Conservation (phyloP, 2,888 invertebrate species). For the Diaphora mendica region DNA sequence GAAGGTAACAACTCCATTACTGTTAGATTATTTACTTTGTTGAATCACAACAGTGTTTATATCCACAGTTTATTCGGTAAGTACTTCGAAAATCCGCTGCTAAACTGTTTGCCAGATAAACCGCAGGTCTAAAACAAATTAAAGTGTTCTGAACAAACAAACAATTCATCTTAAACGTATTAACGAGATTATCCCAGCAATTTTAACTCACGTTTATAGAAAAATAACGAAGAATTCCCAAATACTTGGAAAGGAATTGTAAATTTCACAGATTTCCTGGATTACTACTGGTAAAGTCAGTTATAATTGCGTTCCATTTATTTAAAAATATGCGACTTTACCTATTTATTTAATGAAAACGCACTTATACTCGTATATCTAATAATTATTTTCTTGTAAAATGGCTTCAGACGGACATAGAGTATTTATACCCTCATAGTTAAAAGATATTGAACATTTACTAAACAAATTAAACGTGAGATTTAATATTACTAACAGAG, state of each 20-base stretch:
- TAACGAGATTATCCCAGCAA: background rate
- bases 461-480: too few species aligned
- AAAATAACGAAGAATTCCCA: background rate
- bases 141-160: slow-evolving; percentile 9
- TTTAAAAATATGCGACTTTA: too few species aligned
- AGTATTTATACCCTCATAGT: too few species aligned
- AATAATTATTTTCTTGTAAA: too few species aligned
- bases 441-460: too few species aligned
- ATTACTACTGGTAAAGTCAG: background rate
- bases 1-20: slow-evolving; percentile 51
- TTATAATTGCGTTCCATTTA: too few species aligned
- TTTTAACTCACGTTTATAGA: background rate
- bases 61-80: slow-evolving; percentile 43
- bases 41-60: slow-evolving; percentile 37
- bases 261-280: background rate
- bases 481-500: too few species aligned
- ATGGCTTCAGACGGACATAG: too few species aligned
- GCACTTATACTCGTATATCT: too few species aligned
- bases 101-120: slow-evolving; percentile 45
- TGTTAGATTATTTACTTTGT: slow-evolving; percentile 53
- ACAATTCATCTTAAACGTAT: slow-evolving; percentile 1
- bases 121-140: slow-evolving; percentile 24
- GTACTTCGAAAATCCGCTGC: slow-evolving; percentile 42
- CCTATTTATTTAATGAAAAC: too few species aligned
- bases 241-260: background rate